Percentiles rank a stretch among this genome's conserved stretches.
Evolutionary conservation across 2,797 vertebrate species (phyloP).

Genomic region (Neosilurus mollespiculum): DNA sequence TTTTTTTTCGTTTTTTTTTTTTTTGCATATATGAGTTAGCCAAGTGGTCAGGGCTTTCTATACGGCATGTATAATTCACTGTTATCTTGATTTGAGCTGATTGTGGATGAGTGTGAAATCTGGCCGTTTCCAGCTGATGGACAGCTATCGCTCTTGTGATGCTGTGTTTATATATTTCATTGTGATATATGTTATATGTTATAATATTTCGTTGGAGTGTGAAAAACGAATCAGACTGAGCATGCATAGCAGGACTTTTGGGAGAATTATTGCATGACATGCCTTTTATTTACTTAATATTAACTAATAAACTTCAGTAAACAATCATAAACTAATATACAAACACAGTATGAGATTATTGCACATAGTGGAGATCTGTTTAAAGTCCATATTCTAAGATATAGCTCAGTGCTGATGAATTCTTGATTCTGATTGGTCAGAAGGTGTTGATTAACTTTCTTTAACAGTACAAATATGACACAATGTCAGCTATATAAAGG

Average conservation of each 20-base stretch:
- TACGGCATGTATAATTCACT: no score
- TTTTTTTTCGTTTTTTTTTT: not conserved
- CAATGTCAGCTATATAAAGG: not conserved
- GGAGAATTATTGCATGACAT: constrained; percentile 46
- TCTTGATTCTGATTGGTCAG: not conserved
- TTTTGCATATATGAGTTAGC: not conserved
- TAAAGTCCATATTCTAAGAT: not conserved
- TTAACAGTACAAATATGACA: not conserved
- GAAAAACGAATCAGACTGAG: constrained; percentile 34
- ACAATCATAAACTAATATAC: no score
- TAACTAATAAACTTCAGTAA: no score
- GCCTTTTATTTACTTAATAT: no score
- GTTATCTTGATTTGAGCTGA: constrained; percentile 41
- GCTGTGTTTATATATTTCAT: not conserved
- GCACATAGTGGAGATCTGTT: not conserved
- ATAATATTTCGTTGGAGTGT: constrained; percentile 39
- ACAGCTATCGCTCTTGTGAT: constrained; percentile 35
- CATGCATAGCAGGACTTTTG: constrained; percentile 17
- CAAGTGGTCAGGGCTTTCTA: not conserved
- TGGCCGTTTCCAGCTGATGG: constrained; percentile 27
- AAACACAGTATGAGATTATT: not conserved
- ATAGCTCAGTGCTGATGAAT: not conserved
- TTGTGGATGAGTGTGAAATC: constrained; percentile 42
- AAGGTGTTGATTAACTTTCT: not conserved
- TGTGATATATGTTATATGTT: not conserved